These are phyloP conservation scores for Lophochroa leadbeateri DNA, from an alignment of 2,113 vertebrate genomes.

Conservation along the genomic window DNA sequence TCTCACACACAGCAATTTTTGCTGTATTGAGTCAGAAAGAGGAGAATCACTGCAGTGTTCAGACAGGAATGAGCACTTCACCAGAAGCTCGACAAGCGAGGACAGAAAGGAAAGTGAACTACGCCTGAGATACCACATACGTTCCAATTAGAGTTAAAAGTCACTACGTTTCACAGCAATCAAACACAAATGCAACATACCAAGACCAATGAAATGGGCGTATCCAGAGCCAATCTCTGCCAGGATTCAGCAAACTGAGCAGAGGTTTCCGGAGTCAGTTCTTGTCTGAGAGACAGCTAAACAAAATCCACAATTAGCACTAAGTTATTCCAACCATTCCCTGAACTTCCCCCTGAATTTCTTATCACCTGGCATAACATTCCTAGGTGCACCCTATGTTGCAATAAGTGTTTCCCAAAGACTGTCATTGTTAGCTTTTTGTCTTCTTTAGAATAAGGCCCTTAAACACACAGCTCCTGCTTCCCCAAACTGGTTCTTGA, in stretches of 20 bases:
- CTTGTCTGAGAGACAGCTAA: neutral
- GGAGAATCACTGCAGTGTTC: neutral
- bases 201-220: neutral
- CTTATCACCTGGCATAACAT: neutral
- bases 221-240: neutral
- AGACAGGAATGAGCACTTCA: neutral
- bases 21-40: neutral
- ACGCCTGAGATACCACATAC: neutral
- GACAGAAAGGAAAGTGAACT: neutral
- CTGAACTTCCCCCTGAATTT: neutral
- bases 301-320: neutral
- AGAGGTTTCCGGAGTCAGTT: neutral
- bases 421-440: neutral
- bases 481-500: neutral
- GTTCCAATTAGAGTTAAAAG: neutral
- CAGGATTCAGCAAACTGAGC: neutral
- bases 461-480: neutral
- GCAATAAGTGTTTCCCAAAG: neutral
- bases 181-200: neutral
- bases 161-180: neutral
- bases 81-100: neutral
- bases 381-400: neutral
- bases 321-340: neutral
- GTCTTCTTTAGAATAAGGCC: neutral
- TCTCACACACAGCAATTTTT: neutral